Evolutionary conservation across 1,140 invertebrate species (phyloP), one percentile per base, ranked within the genome.

Genomic region (Heliconius hewitsoni): DNA sequence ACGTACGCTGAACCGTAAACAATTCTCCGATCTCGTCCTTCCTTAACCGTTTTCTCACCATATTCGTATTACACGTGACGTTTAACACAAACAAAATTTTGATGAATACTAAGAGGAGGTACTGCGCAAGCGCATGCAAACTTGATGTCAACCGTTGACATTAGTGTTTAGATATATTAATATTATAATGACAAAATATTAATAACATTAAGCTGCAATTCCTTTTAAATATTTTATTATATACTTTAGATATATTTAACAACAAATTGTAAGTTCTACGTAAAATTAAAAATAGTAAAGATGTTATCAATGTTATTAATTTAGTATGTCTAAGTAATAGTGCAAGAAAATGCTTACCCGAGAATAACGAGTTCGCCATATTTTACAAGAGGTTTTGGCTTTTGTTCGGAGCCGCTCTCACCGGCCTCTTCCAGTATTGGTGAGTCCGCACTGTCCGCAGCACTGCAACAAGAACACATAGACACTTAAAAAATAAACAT

Each of bases 281-380:
- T 19, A 52, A 52, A 52, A 52, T 19, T 19, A 52, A 52, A 52
- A 52, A 19, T 4, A 66, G 8, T 27, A 37, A 4, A 5, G 8
- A 52, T 71, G 37, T 16, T 19, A 77, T 74, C 13, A 73, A 52
- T 18, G 18, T 23, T 23, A 18, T 37, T 75, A 37, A 37, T 74
- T 11, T 30, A 37, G 23, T 39, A 19, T 71, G 37, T 72, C 34
- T n/a, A 19, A 37, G 42, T n/a, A 23, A 60, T 27, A 66, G 27
- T 30, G 60, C 27, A 18, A 66, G 27, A 66, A 30, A 27, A 30
- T 66, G 60, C 96, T 96, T 96, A 98, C 97, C 98, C 98, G 91
- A 98, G 96, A 94, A 98, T 98, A 91, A 98, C 97, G 91, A 99
- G 96, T 96, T 99, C 98, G 84, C 98, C 98, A 95, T 98, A 99